Evolutionary conservation across 2,888 invertebrate species (phyloP).

Genomic region (Ecdyonurus torrentis): DNA sequence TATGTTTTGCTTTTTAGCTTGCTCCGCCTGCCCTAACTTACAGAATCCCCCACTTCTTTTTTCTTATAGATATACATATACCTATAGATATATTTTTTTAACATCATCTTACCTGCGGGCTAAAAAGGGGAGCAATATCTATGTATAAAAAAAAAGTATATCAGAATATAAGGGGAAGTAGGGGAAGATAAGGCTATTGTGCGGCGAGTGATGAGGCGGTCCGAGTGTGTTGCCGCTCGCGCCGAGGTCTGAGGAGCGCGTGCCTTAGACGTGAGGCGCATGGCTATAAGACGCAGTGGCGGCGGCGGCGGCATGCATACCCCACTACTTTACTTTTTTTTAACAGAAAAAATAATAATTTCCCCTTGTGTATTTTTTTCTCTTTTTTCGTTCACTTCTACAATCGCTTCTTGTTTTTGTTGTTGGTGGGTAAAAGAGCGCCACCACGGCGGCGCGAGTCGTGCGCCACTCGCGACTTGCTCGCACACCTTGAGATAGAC

Average conservation of each 20-base stretch:
- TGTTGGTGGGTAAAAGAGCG: background rate
- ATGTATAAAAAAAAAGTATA: background rate
- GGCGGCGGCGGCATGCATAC: background rate
- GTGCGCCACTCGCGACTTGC: no score
- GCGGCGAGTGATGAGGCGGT: slow-evolving; percentile 3
- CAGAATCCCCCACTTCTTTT: background rate
- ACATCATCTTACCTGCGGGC: no score
- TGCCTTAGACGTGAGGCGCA: slow-evolving; percentile 14
- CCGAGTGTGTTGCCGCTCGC: slow-evolving; percentile 2
- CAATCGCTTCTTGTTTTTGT: no score
- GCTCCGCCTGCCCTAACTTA: background rate
- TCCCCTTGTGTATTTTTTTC: no score
- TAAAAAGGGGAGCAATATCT: no score
- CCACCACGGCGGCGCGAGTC: no score
- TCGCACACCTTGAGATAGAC: no score
- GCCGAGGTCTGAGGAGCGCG: slow-evolving; percentile 10
- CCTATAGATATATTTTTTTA: no score
- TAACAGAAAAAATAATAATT: background rate
- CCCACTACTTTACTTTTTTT: background rate
- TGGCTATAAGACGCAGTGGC: slow-evolving; percentile 8
- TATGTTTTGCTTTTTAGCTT: background rate
- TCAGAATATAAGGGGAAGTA: background rate
- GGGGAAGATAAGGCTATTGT: slow-evolving; percentile 10
- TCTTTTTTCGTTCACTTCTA: background rate
- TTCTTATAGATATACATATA: no score